These are phyloP conservation scores for Hippocampus kuda DNA, from an alignment of 2,797 vertebrate species.

Conservation along the genomic window DNA sequence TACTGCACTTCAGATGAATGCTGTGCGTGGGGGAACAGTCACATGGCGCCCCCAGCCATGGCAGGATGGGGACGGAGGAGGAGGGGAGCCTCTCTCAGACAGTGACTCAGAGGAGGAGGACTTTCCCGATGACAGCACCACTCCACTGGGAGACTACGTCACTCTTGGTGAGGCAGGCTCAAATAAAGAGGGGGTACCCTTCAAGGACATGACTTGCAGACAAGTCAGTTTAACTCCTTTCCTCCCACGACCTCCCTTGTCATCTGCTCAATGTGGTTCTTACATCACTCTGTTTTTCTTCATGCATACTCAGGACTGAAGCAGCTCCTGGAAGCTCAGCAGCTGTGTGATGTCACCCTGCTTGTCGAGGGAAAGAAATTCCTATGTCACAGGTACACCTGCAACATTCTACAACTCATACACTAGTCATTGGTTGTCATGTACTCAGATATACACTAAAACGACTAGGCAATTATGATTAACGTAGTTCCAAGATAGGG, in stretches of 20 bases:
- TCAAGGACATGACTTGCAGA: background rate
- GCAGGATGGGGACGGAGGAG: slow-evolving; percentile 69
- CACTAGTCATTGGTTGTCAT: background rate
- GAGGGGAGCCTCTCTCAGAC: slow-evolving; percentile 70
- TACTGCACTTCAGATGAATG: slow-evolving; percentile 57
- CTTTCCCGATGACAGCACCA: slow-evolving; percentile 74
- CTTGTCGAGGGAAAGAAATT: slow-evolving; percentile 74
- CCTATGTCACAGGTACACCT: slow-evolving; percentile 74
- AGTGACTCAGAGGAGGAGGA: slow-evolving; percentile 76
- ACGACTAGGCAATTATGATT: too few species aligned
- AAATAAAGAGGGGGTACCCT: background rate
- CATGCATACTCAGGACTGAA: slow-evolving; percentile 60
- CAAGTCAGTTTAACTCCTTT: background rate
- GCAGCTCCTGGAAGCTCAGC: slow-evolving; percentile 71
- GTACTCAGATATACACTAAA: too few species aligned
- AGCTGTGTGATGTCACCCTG: slow-evolving; percentile 75
- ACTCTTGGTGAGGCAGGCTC: slow-evolving; percentile 58
- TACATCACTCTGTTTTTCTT: background rate
- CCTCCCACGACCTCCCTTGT: background rate
- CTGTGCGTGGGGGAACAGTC: slow-evolving; percentile 59
- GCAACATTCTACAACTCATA: background rate
- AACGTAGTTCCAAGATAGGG: too few species aligned
- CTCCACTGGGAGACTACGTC: slow-evolving; percentile 70
- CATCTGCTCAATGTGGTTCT: background rate
- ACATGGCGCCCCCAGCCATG: slow-evolving; percentile 74